These are phyloP conservation scores for Pollenia labialis DNA, from an alignment of 2,888 invertebrate genomes.

Conservation along the genomic window DNA sequence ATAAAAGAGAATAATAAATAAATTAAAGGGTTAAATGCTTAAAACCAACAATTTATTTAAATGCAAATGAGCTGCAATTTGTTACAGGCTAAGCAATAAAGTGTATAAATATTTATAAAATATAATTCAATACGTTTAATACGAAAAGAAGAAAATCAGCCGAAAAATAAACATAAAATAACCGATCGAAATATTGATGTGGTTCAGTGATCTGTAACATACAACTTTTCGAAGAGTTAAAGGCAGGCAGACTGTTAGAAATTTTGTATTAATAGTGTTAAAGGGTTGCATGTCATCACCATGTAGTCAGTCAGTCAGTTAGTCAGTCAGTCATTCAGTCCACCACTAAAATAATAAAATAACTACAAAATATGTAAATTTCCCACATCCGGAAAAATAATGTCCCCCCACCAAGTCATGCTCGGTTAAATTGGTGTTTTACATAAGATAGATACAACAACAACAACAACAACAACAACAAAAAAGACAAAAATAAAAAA, in stretches of 20 bases:
- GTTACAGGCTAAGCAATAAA: constrained; percentile 57
- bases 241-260: background rate
- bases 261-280: constrained; percentile 74
- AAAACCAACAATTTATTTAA: constrained; percentile 74
- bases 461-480: background rate
- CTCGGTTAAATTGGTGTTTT: constrained; percentile 80
- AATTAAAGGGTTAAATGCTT: constrained; percentile 69
- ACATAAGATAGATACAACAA: background rate
- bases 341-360: constrained; percentile 70
- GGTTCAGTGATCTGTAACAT: constrained; percentile 70
- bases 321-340: background rate
- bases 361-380: constrained; percentile 80
- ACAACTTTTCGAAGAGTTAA: background rate
- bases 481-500: constrained; percentile 11
- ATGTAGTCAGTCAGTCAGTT: constrained; percentile 33
- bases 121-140: constrained; percentile 26
- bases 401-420: constrained; percentile 76
- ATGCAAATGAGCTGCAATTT: constrained; percentile 80
- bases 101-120: constrained; percentile 63
- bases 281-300: constrained; percentile 79
- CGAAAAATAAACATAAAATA: constrained; percentile 14
- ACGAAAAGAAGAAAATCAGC: constrained; percentile 7
- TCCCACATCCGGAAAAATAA: constrained; percentile 79
- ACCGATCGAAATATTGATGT: constrained; percentile 61
- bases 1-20: background rate